These are phyloP conservation scores for Adrianichthys oophorus DNA, from an alignment of 2,797 vertebrate species.

Conservation along the genomic window DNA sequence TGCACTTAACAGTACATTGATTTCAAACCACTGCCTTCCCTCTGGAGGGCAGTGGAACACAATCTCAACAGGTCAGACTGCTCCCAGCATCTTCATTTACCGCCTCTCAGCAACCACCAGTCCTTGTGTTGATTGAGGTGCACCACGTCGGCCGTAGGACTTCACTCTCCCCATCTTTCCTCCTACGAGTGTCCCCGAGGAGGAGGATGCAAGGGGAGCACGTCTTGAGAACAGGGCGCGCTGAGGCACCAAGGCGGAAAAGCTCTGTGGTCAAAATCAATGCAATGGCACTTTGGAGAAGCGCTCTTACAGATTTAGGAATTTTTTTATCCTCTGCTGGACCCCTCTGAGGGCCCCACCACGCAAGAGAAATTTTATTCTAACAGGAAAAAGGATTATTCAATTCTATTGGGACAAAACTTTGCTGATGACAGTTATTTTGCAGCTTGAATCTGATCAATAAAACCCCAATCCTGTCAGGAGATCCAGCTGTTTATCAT, in stretches of 20 bases:
- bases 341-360: conserved; percentile 39
- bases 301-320: conserved; percentile 72
- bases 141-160: conserved; percentile 51
- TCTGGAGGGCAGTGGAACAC: conserved; percentile 65
- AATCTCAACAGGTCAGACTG: conserved; percentile 45
- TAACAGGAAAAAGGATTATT: conserved; percentile 42
- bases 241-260: conserved; percentile 67
- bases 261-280: conserved; percentile 79
- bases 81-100: conserved; percentile 41
- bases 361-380: conserved; percentile 50
- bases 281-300: conserved; percentile 81
- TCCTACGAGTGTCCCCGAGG: conserved; percentile 43
- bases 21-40: conserved; percentile 76
- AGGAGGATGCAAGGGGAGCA: conserved; percentile 55
- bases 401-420: conserved; percentile 38
- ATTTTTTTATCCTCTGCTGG: conserved; percentile 51
- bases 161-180: conserved; percentile 11
- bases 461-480: conserved; percentile 12
- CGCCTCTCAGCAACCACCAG: conserved; percentile 38
- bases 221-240: conserved; percentile 49
- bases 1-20: conserved; percentile 87
- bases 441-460: conserved; percentile 21
- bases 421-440: conserved; percentile 50
- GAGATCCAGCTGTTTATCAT: too few species aligned
- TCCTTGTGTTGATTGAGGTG: conserved; percentile 51